Conservation (phyloP, 2,113 vertebrate species). For the Chaenocephalus aceratus region DNA sequence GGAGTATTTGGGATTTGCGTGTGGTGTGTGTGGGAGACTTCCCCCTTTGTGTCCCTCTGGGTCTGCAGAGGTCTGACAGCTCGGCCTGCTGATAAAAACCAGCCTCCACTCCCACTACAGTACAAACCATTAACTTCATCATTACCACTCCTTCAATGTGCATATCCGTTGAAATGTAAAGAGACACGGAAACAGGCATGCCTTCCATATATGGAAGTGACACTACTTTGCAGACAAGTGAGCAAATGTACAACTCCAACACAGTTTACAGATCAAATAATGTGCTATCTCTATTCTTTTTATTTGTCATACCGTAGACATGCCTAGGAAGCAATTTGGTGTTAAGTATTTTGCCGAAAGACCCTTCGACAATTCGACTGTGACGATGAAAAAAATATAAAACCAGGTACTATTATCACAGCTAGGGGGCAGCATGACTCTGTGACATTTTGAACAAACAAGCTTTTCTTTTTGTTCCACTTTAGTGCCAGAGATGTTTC, state of each 20-base stretch:
- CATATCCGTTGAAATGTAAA: neutral
- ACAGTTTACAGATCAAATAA: neutral
- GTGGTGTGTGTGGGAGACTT: neutral
- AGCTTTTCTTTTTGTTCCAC: neutral
- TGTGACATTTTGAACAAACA: neutral
- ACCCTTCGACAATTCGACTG: no score
- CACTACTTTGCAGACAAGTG: neutral
- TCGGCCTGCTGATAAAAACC: conserved; percentile 30
- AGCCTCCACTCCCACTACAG: conserved; percentile 18
- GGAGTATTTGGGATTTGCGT: neutral
- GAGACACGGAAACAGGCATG: neutral
- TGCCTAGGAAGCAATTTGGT: no score
- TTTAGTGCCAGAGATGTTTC: neutral
- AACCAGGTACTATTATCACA: neutral
- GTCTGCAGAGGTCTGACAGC: conserved; percentile 25
- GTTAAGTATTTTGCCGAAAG: no score
- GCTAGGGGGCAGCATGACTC: conserved; percentile 76
- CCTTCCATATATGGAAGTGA: no score
- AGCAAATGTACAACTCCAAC: neutral
- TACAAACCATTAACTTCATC: conserved; percentile 8
- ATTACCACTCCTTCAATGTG: neutral
- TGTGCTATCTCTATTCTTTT: neutral
- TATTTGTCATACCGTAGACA: no score
- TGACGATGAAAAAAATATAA: neutral
- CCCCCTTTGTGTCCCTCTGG: neutral